These are phyloP conservation scores for Rhinatrema bivittatum DNA, from an alignment of 2,797 vertebrate genomes.

Conservation along the genomic window DNA sequence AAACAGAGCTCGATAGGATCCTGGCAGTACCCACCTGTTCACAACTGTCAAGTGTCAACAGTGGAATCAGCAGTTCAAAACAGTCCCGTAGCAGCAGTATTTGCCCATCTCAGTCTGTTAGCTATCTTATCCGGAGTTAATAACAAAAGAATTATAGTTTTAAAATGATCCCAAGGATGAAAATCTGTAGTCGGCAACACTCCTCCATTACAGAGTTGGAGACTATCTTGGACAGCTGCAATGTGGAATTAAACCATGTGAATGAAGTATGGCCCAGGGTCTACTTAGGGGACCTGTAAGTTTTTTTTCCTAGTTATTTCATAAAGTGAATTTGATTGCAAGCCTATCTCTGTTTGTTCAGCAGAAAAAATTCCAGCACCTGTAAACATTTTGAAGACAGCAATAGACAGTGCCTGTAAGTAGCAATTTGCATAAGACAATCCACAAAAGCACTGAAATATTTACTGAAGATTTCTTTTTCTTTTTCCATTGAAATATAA, in stretches of 20 bases:
- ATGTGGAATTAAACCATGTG: slow-evolving; percentile 57
- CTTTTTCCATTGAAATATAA: too few species aligned
- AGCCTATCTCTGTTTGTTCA: too few species aligned
- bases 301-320: slow-evolving; percentile 37
- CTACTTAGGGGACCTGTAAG: slow-evolving; percentile 69
- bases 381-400: too few species aligned
- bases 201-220: slow-evolving; percentile 64
- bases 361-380: too few species aligned
- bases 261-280: slow-evolving; percentile 72
- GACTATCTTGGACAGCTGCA: slow-evolving; percentile 67
- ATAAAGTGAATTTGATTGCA: not conserved
- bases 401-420: too few species aligned
- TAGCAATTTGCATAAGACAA: too few species aligned
- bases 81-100: not conserved
- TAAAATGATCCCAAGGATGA: not conserved
- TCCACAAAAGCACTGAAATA: too few species aligned
- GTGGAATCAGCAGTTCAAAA: slow-evolving; percentile 8
- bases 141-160: not conserved
- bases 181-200: not conserved
- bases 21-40: slow-evolving; percentile 36
- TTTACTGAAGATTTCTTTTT: too few species aligned
- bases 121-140: too few species aligned
- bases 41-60: slow-evolving; percentile 19
- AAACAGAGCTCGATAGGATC: too few species aligned
- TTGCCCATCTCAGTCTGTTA: not conserved